These are phyloP conservation scores for Andrena trimmerana DNA, from an alignment of 2,888 invertebrate species.

Conservation along the genomic window DNA sequence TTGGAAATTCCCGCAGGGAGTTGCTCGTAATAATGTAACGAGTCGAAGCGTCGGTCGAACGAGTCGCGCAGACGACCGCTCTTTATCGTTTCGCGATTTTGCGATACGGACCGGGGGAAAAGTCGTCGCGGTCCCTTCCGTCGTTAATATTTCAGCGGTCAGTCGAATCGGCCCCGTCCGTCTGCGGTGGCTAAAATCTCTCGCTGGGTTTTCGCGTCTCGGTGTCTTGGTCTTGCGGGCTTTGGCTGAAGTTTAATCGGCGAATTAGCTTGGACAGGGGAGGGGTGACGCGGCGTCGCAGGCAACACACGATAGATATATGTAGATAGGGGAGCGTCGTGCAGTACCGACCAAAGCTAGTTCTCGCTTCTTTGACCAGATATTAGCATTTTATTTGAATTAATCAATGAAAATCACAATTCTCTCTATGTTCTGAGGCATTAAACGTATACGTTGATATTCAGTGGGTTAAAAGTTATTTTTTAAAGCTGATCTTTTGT, in stretches of 20 bases:
- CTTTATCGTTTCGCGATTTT: slow-evolving; percentile 45
- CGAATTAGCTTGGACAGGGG: neutral
- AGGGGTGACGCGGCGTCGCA: no score
- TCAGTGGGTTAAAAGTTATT: no score
- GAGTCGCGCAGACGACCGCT: neutral
- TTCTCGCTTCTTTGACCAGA: no score
- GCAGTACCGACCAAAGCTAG: no score
- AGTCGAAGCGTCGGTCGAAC: slow-evolving; percentile 25
- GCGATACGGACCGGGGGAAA: neutral
- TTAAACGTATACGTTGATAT: no score
- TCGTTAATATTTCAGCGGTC: slow-evolving; percentile 41
- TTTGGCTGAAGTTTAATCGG: neutral
- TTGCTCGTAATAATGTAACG: slow-evolving; percentile 61
- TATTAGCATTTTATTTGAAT: no score
- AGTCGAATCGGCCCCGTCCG: slow-evolving; percentile 3
- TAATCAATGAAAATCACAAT: no score
- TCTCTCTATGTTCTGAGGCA: no score
- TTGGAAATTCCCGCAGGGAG: slow-evolving; percentile 58
- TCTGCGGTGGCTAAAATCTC: neutral
- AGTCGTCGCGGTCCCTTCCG: neutral
- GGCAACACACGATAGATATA: no score
- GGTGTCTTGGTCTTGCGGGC: neutral
- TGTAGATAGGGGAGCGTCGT: no score
- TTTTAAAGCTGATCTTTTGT: no score
- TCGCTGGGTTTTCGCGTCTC: neutral